Evolutionary conservation across 2,888 invertebrate genomes (phyloP), one percentile per base, ranked within the genome.

Genomic region (Lomographa bimaculata): DNA sequence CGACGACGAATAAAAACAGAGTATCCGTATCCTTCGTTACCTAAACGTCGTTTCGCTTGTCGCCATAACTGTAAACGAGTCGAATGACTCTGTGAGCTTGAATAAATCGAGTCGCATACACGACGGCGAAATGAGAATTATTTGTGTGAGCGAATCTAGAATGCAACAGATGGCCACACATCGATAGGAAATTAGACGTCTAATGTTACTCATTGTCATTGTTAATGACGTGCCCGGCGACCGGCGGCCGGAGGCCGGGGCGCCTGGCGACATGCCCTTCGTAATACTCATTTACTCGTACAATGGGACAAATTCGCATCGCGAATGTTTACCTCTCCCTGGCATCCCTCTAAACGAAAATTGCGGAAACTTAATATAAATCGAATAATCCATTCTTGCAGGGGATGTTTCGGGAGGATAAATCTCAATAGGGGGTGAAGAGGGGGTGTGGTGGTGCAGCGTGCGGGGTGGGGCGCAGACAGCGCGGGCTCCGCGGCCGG

Each of bases 361-460:
- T 82, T 79, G 79, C 83, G 86, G 83, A 87, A 87, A 89, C 84
- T 80, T 82, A 86, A 86, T 87, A 86, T 85, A 87, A 87, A 86
- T 84, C 82, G 84, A 76, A 86, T 87, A 85, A 87, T 82, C 79
- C 74, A 79, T 76, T 82, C 70, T 74, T 67, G 74, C 71, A 73
- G 82, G 87, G 85, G 80, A 77, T 70, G 73, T 80, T 85, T 82
- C 67, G 79, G 78, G 76, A 70, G 81, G 79, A 85, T 84, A 82
- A 83, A 84, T 85, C 81, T 85, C 76, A 79, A 84, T 85, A 77
- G 82, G 84, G 85, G 87, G 83, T 72, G 81, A 74, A 69, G 76
- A 54, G 75, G 54, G 72, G 54, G 55, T 57, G 71, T 59, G 60
- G 70, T 59, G 71, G 68, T 64, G 76, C 65, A 75, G 64, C 35